Base-by-base conservation (phyloP, 1,140 invertebrate genomes). In the Zaprionus davidi region DNA sequence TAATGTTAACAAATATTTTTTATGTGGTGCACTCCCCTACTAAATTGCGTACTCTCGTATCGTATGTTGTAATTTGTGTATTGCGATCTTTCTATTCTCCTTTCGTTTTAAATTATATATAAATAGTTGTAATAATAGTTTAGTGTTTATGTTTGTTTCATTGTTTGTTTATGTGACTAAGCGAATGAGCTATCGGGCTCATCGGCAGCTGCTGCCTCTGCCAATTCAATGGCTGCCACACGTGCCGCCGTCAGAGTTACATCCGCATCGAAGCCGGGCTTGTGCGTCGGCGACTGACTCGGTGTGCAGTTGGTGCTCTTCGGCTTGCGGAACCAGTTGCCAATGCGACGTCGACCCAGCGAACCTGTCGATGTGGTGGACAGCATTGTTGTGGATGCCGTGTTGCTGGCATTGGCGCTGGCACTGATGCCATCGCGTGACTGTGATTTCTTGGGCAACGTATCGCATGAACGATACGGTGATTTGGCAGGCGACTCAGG, bases 221-320 rank as follows among this genome's bases (percentile, higher is more conserved):
- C 81, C 70, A 90, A 41, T 24, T 88, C 84, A n/a, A 88, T 73
- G 20, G 85, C 85, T 22, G 84, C 85, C 28, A 90, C 85, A 51
- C 85, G 78, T 55, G 85, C 85, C 22, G 82, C 85, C 17, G 85
- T 88, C 7, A 88, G 71, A 1, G 85, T 88, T 1, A 71, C 76
- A 49, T 88, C 81, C 7, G 85, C 85, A 69, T 88, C 85, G 31
- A 90, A 90, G 70, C 64, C 56, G 34, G 91, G 71, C 69, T 93
- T 92, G 57, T 93, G 92, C 13, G 91, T 93, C 4, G 92, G 92
- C n/a, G 92, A 93, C 38, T 93, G 92, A 64, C 91, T 93, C 0
- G 92, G 92, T 7, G 92, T 93, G 41, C 90, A 90, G 36, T 92
- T 91, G 51, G 83, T 81, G 68, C 91, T 93, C 64, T 93, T 93